Percentiles rank a stretch among this genome's conserved stretches.
phyloP scores from a whole-genome alignment of 2,113 vertebrate genomes.

The Nibea coibor region DNA sequence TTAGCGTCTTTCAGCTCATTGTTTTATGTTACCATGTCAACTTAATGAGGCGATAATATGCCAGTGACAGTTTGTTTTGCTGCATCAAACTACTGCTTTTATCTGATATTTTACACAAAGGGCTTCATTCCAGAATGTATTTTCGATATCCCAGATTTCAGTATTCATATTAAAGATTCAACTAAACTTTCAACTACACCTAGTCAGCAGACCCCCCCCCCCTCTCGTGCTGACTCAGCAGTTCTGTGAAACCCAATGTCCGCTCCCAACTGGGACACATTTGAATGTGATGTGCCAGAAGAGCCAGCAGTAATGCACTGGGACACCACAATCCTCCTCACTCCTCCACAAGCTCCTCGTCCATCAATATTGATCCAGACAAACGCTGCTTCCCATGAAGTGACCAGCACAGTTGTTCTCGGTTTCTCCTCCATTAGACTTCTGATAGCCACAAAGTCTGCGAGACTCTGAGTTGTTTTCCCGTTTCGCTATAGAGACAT shows the following conservation, averaged over 20 bases:
- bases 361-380: slow-evolving; percentile 65
- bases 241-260: slow-evolving; percentile 34
- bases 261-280: slow-evolving; percentile 36
- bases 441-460: slow-evolving; percentile 30
- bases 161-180: background rate
- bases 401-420: slow-evolving; percentile 13
- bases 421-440: slow-evolving; percentile 35
- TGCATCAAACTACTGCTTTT: background rate
- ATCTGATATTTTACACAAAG: background rate
- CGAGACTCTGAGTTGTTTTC: background rate
- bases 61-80: background rate
- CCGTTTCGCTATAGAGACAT: background rate
- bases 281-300: slow-evolving; percentile 9
- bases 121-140: background rate
- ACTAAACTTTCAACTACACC: background rate
- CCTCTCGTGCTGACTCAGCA: slow-evolving; percentile 48
- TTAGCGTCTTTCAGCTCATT: no score
- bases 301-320: slow-evolving; percentile 49
- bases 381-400: slow-evolving; percentile 44
- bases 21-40: background rate
- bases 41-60: background rate
- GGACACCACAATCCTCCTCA: slow-evolving; percentile 38
- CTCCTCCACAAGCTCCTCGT: background rate
- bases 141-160: background rate
- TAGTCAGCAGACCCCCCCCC: background rate